phyloP scores from a whole-genome alignment of 1,140 invertebrate species.

The Caenorhabditis latens region DNA sequence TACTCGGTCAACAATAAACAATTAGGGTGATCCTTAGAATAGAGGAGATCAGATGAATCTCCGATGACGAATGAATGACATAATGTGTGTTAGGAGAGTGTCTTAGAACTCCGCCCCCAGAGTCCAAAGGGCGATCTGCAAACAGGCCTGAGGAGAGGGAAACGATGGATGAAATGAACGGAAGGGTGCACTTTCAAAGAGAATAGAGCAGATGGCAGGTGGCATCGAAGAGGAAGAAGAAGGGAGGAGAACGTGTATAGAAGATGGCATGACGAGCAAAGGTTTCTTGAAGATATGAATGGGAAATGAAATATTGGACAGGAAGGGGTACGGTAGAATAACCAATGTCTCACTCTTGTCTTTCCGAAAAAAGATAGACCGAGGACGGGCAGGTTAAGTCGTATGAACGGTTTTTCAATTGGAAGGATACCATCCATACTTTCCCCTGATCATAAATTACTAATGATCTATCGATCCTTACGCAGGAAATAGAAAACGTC shows the following conservation, averaged over 20 bases:
- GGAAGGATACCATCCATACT: too few species aligned
- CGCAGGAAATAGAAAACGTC: too few species aligned
- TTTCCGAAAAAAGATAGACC: too few species aligned
- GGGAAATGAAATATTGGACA: too few species aligned
- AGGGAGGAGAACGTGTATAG: neutral
- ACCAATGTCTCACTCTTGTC: too few species aligned
- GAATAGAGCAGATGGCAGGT: neutral
- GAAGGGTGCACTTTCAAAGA: neutral
- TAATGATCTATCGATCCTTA: too few species aligned
- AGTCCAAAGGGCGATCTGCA: slow-evolving; percentile 29
- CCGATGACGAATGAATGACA: neutral
- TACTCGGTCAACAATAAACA: slow-evolving; percentile 4
- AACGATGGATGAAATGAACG: neutral
- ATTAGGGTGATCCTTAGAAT: neutral
- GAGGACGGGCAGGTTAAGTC: too few species aligned
- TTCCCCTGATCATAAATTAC: too few species aligned
- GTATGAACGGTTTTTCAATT: too few species aligned
- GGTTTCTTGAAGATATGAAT: neutral
- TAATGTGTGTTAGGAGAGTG: slow-evolving; percentile 20
- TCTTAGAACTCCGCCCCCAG: slow-evolving; percentile 35
- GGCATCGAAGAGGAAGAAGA: neutral
- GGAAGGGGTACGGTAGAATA: too few species aligned
- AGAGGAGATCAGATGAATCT: neutral
- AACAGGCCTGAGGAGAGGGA: neutral
- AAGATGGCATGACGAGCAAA: neutral